These are phyloP conservation scores for Rhingia campestris DNA, from an alignment of 2,888 invertebrate genomes.

Conservation along the genomic window DNA sequence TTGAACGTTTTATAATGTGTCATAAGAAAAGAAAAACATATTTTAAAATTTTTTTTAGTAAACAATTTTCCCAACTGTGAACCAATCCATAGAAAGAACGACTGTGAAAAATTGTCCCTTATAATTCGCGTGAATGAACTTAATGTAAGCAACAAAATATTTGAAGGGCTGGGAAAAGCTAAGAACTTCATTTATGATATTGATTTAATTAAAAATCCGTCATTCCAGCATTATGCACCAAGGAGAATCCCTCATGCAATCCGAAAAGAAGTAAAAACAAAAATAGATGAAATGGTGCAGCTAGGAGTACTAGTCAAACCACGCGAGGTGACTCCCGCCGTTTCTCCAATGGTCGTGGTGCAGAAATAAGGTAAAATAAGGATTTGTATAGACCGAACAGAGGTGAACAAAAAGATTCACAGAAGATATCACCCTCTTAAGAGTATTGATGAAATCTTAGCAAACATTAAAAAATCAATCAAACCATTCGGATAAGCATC, in stretches of 20 bases:
- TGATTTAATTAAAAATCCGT: no score
- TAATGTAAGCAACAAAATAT: slow-evolving; percentile 3
- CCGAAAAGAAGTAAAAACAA: no score
- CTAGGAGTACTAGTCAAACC: no score
- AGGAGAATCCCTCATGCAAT: no score
- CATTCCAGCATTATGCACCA: no score
- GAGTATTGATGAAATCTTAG: slow-evolving; percentile 63
- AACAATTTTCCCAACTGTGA: slow-evolving; percentile 1
- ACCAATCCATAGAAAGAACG: no score
- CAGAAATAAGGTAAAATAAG: slow-evolving; percentile 60
- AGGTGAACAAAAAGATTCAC: slow-evolving; percentile 56
- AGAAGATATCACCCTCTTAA: slow-evolving; percentile 62
- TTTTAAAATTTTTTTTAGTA: not conserved
- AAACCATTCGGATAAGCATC: slow-evolving; percentile 69
- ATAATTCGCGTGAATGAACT: not conserved
- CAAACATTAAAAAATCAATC: slow-evolving; percentile 58
- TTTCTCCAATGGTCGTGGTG: slow-evolving; percentile 63
- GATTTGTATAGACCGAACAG: slow-evolving; percentile 48
- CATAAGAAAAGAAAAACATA: not conserved
- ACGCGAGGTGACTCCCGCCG: no score
- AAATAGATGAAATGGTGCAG: no score
- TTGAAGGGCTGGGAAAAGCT: slow-evolving; percentile 6
- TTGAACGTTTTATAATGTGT: no score
- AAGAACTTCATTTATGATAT: no score
- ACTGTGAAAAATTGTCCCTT: not conserved